Evolutionary conservation across 2,797 vertebrate species (phyloP), one percentile per base, ranked within the genome.

Genomic region (Silurus lanzhouensis): DNA sequence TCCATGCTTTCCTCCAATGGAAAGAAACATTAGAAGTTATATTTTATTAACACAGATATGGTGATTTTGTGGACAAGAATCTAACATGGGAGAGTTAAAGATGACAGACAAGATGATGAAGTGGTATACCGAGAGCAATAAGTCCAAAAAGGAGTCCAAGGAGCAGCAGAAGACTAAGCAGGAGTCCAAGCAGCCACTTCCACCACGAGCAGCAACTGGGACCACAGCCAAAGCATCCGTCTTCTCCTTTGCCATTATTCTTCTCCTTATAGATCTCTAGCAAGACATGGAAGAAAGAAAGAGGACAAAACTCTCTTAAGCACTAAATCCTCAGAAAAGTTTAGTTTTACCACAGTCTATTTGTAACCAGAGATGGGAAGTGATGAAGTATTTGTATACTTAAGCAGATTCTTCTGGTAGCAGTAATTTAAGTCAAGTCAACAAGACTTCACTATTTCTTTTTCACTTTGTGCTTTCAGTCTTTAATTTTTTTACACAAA

Each of bases 151-250:
- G 95, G 58, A 99, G 94, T 17, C 98, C 98, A 48, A 99, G 94
- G 14, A 99, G 96, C 83, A 99, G 93, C 86, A 99, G 93, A 91
- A 95, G 94, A 67, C 97, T 92, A 63, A 99, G 96, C 78, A 99
- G 96, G 83, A 99, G 94, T 22, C 97, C 97, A 82, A 99, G 94
- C 25, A 98, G 94, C 98, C 98, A 99, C 89, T 99, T 99, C 98
- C 98, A 99, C 98, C 98, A 99, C 87, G 96, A 97, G 90, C 98
- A 99, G 88, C 96, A 96, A 72, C 93, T 95, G 1, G 94, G 85
- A 27, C 96, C 93, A 0, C 93, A 93, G 68, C 92, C 95, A 57
- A 94, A 94, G 84, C 93, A 94, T 52, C 86, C 90, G 31, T 84
- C 90, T 0, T 88, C 90, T 10, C 81, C 85, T 31, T 92, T 92